Base-by-base conservation (phyloP, 2,888 invertebrate genomes). In the Mythimna impura region DNA sequence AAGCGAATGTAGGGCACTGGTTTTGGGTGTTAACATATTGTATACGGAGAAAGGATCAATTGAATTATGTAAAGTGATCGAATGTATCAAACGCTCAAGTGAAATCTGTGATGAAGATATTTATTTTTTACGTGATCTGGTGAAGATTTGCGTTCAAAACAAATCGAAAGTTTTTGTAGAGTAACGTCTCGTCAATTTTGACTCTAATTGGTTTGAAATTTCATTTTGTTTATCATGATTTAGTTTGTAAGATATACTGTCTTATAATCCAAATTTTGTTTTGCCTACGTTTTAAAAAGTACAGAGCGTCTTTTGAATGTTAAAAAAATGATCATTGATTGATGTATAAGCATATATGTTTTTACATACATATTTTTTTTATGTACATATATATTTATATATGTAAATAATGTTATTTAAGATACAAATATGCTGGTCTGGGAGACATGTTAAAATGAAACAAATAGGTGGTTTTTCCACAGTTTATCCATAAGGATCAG, bases 1-100 rank as follows among this genome's bases (percentile, higher is more conserved):
- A 47, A 47, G 47, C 47, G 14, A 34, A 12, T 22, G 1, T 30
- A 68, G 30, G 55, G 9, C 10, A 47, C 0, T 40, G 76, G 76
- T 57, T 73, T 52, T 9, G 40, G 66, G 20, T n/a, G 73, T 12
- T 47, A 25, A 54, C 6, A 36, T 36, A 50, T 66, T 52, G 1
- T 20, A 10, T 22, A 14, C n/a, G 36, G 55, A 20, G 67, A 58
- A 70, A 36, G 36, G 25, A 36, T 47, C 3, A 2, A 36, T 36
- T n/a, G 17, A 14, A 3, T 47, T 47, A 5, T 36, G 40, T 8
- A 34, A 25, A 47, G 17, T 25, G 9, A 20, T 0, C 25, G 36
- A 64, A 30, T 58, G 40, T 63, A 22, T 72, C 50, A 73, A 64
- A 73, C 22, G 73, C 64, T 64, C 43, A 20, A 73, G 65, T 73